These are phyloP conservation scores for Myotis planiceps DNA, from an alignment of 2,797 vertebrate species.

Conservation along the genomic window DNA sequence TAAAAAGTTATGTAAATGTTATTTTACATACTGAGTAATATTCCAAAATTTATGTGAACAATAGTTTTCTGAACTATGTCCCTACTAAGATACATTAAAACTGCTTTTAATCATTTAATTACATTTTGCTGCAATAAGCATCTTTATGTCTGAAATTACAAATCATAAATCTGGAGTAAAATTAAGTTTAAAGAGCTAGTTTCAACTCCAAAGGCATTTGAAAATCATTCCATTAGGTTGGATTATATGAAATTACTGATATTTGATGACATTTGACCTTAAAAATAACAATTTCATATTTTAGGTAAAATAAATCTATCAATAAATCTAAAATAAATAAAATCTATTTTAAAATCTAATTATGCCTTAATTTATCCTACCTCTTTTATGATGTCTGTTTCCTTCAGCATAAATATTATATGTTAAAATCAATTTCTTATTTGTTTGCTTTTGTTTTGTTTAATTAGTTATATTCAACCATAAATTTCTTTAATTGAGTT, in stretches of 20 bases:
- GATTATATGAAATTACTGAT: not conserved
- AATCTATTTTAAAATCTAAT: not conserved
- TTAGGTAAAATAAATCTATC: not conserved
- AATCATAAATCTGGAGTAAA: slow-evolving; percentile 2
- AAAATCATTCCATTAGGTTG: not conserved
- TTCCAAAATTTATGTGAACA: not conserved
- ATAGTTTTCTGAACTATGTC: not conserved
- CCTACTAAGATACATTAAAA: not conserved
- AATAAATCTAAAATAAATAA: not conserved
- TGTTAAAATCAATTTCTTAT: not conserved
- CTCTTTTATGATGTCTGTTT: not conserved
- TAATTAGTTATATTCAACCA: not conserved
- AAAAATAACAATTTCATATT: not conserved
- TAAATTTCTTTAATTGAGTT: not conserved
- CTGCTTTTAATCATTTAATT: not conserved
- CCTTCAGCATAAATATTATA: not conserved
- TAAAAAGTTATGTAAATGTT: not conserved
- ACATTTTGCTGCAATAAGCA: not conserved
- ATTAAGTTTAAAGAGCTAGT: not conserved
- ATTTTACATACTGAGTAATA: not conserved
- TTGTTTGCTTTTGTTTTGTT: slow-evolving; percentile 31
- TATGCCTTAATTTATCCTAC: not conserved
- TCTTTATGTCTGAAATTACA: not conserved
- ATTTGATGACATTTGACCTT: not conserved
- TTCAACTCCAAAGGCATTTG: not conserved